Conservation (phyloP, 2,113 vertebrate genomes). For the Poicephalus gulielmi region DNA sequence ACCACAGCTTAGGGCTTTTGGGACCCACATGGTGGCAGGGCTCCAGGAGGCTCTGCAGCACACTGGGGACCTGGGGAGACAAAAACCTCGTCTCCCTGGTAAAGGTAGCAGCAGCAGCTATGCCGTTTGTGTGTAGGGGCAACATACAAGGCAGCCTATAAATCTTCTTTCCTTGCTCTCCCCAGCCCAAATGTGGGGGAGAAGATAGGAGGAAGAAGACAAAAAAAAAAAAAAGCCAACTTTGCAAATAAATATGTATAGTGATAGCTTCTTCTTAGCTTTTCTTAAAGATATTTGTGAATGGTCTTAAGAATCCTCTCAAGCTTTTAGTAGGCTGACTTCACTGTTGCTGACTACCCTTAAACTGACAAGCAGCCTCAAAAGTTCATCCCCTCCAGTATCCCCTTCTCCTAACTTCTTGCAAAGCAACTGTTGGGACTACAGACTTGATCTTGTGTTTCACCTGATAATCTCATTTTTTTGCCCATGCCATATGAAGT, state of each 20-base stretch:
- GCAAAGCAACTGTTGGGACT: neutral
- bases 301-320: neutral
- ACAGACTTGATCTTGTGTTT: neutral
- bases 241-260: neutral
- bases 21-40: neutral
- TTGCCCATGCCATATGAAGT: neutral
- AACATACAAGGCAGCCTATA: neutral
- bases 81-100: rapidly evolving
- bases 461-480: neutral
- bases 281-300: neutral
- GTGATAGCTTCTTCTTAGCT: neutral
- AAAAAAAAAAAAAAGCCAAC: neutral
- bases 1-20: neutral
- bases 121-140: neutral
- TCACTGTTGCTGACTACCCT: neutral
- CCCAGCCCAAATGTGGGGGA: neutral
- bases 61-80: neutral
- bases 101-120: neutral
- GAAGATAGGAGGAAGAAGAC: neutral
- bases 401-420: neutral
- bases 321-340: neutral
- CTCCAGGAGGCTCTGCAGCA: neutral
- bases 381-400: neutral
- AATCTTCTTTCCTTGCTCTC: neutral
- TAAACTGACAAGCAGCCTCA: neutral